Conservation (phyloP, 2,797 vertebrate genomes). For the Octomys mimax region DNA sequence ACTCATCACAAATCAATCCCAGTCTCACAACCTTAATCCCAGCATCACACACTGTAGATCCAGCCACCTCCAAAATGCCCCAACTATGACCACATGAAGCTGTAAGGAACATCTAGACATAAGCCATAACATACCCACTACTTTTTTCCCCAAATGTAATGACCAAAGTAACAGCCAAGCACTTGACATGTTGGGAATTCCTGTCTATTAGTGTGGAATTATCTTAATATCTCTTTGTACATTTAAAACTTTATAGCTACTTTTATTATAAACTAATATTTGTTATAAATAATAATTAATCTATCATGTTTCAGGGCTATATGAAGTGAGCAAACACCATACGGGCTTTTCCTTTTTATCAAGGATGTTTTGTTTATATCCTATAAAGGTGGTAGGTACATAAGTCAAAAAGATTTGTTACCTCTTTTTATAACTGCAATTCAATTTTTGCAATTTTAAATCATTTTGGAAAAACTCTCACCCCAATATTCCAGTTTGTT, state of each 20-base stretch:
- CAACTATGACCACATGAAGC: not conserved
- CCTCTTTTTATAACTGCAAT: not conserved
- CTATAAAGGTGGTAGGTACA: not conserved
- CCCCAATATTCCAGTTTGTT: not conserved
- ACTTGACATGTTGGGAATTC: not conserved
- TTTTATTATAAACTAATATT: not conserved
- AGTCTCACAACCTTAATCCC: not conserved
- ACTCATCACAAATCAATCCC: not conserved
- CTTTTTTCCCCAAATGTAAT: not conserved
- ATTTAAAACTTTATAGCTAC: not conserved
- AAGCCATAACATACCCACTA: not conserved
- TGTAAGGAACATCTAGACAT: not conserved
- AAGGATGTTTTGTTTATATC: not conserved
- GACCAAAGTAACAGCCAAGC: not conserved
- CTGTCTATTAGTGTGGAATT: not conserved
- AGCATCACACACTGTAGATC: not conserved
- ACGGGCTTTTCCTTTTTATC: not conserved
- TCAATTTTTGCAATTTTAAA: not conserved
- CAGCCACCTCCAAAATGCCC: not conserved
- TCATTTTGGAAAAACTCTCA: not conserved
- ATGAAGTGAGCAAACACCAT: not conserved
- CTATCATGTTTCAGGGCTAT: not conserved
- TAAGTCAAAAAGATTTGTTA: not conserved
- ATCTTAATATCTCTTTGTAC: not conserved
- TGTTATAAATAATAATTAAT: conserved; percentile 20